Conservation (phyloP, 2,888 invertebrate genomes). For the Tetropium fuscum region DNA sequence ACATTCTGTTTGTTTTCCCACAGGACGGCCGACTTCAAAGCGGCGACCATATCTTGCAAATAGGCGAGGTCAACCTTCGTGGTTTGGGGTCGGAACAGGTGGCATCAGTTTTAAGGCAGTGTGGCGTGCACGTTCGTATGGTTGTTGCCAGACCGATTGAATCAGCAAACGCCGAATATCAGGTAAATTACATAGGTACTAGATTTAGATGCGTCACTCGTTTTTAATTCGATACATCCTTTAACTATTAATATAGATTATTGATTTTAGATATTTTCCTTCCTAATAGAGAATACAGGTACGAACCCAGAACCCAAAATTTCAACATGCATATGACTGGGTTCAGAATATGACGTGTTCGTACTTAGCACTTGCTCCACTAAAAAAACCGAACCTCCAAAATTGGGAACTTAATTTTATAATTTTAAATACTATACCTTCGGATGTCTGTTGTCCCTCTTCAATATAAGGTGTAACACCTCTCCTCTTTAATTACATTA, state of each 20-base stretch:
- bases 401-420: constrained; percentile 10
- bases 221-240: background rate
- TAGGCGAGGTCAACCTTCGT: constrained; percentile 93
- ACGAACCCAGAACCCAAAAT: too few relatives aligned
- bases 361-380: background rate
- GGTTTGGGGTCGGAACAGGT: constrained; percentile 98
- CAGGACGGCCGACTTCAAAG: constrained; percentile 80
- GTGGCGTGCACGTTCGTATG: constrained; percentile 87
- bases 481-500: too few relatives aligned
- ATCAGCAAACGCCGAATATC: constrained; percentile 63
- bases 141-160: constrained; percentile 88
- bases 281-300: too few relatives aligned
- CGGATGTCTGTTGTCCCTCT: background rate
- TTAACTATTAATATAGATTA: too few relatives aligned
- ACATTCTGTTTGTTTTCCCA: constrained; percentile 13
- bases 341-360: too few relatives aligned
- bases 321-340: too few relatives aligned
- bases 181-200: constrained; percentile 29
- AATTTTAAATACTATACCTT: background rate
- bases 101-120: constrained; percentile 89
- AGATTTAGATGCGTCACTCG: background rate
- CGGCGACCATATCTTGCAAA: constrained; percentile 98
- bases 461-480: background rate
- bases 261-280: too few relatives aligned
- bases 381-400: background rate